phyloP scores from a whole-genome alignment of 2,888 invertebrate genomes.

The Cephus sareptanus region DNA sequence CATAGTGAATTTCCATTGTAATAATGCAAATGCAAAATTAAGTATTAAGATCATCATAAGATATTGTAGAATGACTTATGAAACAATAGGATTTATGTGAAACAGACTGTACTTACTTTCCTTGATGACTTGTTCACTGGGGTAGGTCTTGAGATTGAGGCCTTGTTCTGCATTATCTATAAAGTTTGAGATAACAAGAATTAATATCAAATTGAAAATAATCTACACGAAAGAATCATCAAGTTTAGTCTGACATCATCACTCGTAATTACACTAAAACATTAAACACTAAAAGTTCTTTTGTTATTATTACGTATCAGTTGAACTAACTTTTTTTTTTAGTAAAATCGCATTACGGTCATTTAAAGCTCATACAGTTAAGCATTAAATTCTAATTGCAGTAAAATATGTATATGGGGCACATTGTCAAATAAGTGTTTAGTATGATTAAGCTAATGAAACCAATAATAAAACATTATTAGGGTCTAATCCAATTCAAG shows the following conservation, averaged over 20 bases:
- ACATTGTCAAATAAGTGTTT: background rate
- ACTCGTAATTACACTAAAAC: too few relatives aligned
- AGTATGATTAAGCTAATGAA: background rate
- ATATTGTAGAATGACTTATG: constrained; percentile 25
- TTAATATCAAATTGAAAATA: background rate
- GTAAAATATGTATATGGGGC: too few relatives aligned
- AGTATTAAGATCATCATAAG: constrained; percentile 45
- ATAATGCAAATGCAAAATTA: constrained; percentile 49
- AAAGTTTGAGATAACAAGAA: constrained; percentile 11
- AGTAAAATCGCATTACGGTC: too few relatives aligned
- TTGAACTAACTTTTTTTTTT: too few relatives aligned
- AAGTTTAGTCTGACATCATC: too few relatives aligned
- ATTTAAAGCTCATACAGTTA: too few relatives aligned
- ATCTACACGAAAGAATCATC: too few relatives aligned
- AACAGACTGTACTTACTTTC: constrained; percentile 77
- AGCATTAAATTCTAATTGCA: too few relatives aligned
- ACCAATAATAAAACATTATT: background rate
- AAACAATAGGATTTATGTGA: constrained; percentile 19
- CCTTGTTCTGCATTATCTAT: constrained; percentile 59
- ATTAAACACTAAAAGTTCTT: too few relatives aligned
- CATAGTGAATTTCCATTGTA: constrained; percentile 42
- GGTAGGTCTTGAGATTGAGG: constrained; percentile 80
- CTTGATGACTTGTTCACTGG: constrained; percentile 81
- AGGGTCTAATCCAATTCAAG: too few relatives aligned
- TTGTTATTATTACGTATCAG: too few relatives aligned